A percentile compares a stretch with the other conserved stretches of the same genome.
phyloP scores from a whole-genome alignment of 1,140 invertebrate genomes.

The Danaus plexippus region DNA sequence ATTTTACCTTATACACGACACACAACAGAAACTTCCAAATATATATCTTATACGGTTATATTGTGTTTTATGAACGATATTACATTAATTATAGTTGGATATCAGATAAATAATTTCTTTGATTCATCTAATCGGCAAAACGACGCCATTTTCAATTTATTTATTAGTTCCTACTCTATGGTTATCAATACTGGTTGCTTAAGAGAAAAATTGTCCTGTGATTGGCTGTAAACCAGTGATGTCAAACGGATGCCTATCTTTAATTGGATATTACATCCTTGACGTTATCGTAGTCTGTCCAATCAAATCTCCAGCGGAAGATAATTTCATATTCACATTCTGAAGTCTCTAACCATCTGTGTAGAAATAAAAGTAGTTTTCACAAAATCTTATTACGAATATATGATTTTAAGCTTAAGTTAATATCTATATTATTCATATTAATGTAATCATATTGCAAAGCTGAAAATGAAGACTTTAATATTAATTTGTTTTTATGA shows the following conservation, averaged over 20 bases:
- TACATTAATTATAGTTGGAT: slow-evolving; percentile 36
- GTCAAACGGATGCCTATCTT: slow-evolving; percentile 20
- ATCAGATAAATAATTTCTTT: slow-evolving; percentile 48
- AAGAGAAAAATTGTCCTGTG: slow-evolving; percentile 15
- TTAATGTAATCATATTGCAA: too few species aligned
- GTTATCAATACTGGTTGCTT: slow-evolving; percentile 25
- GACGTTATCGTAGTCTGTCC: slow-evolving; percentile 19
- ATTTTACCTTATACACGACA: slow-evolving; percentile 22
- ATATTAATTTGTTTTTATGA: too few species aligned
- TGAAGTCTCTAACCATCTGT: too few species aligned
- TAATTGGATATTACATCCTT: slow-evolving; percentile 24
- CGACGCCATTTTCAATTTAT: slow-evolving; percentile 69
- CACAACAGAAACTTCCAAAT: slow-evolving; percentile 24
- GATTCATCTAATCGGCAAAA: slow-evolving; percentile 62
- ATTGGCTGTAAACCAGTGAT: slow-evolving; percentile 27
- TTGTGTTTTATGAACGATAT: slow-evolving; percentile 23
- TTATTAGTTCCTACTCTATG: slow-evolving; percentile 43
- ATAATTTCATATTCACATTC: too few species aligned
- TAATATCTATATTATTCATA: too few species aligned
- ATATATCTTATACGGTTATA: slow-evolving; percentile 22
- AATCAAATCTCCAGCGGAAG: too few species aligned
- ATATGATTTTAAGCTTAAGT: too few species aligned
- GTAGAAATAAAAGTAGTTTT: too few species aligned
- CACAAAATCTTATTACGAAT: too few species aligned
- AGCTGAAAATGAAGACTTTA: too few species aligned